Conservation (phyloP, 2,113 vertebrate species). For the Dasypus novemcinctus region DNA sequence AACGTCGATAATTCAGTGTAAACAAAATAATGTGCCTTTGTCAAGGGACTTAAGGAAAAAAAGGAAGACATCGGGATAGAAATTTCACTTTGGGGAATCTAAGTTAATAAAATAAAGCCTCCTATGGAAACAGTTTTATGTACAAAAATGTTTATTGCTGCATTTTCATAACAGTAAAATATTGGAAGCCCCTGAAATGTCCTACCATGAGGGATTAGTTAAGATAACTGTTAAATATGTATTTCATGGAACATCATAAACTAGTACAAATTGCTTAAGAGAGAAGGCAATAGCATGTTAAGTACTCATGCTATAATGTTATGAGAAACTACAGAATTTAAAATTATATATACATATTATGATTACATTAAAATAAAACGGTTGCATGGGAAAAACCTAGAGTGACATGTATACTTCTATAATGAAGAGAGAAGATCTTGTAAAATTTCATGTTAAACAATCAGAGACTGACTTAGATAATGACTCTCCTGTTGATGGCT, state of each 20-base stretch:
- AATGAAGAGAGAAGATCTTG: neutral
- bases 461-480: neutral
- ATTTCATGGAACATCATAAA: slow-evolving; percentile 21
- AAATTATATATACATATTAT: neutral
- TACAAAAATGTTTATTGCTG: slow-evolving; percentile 28
- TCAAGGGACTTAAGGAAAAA: neutral
- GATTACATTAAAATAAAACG: slow-evolving; percentile 31
- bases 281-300: slow-evolving; percentile 21
- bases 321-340: neutral
- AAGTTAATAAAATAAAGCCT: slow-evolving; percentile 37
- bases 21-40: slow-evolving; percentile 28
- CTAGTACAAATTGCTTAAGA: slow-evolving; percentile 40
- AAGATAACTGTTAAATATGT: slow-evolving; percentile 30
- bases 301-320: neutral
- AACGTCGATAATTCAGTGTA: neutral
- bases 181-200: neutral
- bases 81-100: slow-evolving; percentile 35
- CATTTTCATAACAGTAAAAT: slow-evolving; percentile 49
- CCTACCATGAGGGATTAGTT: slow-evolving; percentile 32
- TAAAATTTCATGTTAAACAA: neutral
- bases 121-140: slow-evolving; percentile 18
- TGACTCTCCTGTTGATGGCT: neutral
- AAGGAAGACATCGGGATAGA: neutral
- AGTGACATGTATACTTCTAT: neutral
- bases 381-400: neutral